Evolutionary conservation across 2,797 vertebrate genomes (phyloP).

Genomic region (Pteronotus mesoamericanus): DNA sequence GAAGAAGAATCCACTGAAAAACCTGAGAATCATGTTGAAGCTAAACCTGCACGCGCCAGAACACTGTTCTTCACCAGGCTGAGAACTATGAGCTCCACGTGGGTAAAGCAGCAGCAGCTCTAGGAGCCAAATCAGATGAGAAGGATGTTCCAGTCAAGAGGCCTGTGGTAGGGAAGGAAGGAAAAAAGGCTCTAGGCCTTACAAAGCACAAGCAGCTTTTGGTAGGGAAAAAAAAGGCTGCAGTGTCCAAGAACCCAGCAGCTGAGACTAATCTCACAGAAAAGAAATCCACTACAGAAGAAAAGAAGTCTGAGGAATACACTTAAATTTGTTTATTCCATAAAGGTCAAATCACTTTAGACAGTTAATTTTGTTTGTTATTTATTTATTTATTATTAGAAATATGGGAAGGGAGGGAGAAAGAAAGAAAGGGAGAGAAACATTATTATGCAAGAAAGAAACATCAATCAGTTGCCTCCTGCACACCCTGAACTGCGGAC

Average conservation of each 20-base stretch:
- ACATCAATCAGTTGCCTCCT: neutral
- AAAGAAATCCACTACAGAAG: neutral
- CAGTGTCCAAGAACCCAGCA: neutral
- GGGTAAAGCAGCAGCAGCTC: neutral
- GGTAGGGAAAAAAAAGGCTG: neutral
- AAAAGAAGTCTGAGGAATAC: neutral
- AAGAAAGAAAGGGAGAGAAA: neutral
- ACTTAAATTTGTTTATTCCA: neutral
- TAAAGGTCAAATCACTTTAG: neutral
- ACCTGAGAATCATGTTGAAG: neutral
- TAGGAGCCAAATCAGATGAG: neutral
- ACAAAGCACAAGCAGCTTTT: neutral
- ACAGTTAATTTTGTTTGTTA: neutral
- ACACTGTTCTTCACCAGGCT: neutral
- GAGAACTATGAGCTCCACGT: neutral
- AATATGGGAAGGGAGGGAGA: neutral
- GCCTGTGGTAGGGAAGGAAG: neutral
- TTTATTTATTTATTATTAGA: neutral
- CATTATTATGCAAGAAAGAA: neutral
- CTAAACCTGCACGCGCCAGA: neutral
- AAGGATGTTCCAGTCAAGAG: neutral
- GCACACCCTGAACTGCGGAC: neutral
- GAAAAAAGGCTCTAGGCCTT: neutral
- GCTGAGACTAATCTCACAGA: neutral
- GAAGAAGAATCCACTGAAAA: neutral